Evolutionary conservation across 1,140 invertebrate genomes (phyloP), one percentile per base, ranked within the genome.

Genomic region (Cydia pomonella): DNA sequence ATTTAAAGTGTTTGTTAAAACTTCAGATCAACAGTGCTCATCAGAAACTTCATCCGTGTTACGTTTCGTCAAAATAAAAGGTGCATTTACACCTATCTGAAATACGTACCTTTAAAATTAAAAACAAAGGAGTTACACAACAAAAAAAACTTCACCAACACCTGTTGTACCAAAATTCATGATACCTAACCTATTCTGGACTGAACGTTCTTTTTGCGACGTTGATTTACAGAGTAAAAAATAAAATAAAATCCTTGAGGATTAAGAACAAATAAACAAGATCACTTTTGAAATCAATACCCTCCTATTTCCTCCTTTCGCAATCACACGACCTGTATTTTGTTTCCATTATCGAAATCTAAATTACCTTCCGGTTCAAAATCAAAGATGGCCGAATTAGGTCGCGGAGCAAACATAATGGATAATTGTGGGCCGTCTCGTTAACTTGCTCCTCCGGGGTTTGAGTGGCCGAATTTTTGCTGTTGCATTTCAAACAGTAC

Each of bases 391-490:
- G 23, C 63, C 27, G 63, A 64, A 64, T 64, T 64, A 64, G 63
- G 63, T 64, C 63, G 63, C n/a, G 63, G 12, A 29, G 63, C 12
- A 29, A 64, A 64, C 25, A 29, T 25, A 33, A 64, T 64, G 10
- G 62, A 63, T 63, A 64, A 64, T 64, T 64, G 27, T 64, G 63
- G 63, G 63, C n/a, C n/a, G n/a, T 64, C 27, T 64, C 63, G 63
- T 64, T 64, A 63, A 33, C 25, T 64, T 64, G 12, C n/a, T 9
- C 25, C 63, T 64, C 6, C 25, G 12, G 63, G 16, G 63, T 12
- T 29, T 33, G 23, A 21, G 63, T 64, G 63, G 27, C 21, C 63
- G 63, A 33, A 7, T 64, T 13, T 59, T 59, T 23, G 44, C 44
- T 47, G 9, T 59, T 23, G 18, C 53, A 59, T 59, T 50, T 50